A percentile compares a stretch with the other conserved stretches of the same genome.
phyloP scores from a whole-genome alignment of 2,888 invertebrate species.

The Zelleria hepariella region DNA sequence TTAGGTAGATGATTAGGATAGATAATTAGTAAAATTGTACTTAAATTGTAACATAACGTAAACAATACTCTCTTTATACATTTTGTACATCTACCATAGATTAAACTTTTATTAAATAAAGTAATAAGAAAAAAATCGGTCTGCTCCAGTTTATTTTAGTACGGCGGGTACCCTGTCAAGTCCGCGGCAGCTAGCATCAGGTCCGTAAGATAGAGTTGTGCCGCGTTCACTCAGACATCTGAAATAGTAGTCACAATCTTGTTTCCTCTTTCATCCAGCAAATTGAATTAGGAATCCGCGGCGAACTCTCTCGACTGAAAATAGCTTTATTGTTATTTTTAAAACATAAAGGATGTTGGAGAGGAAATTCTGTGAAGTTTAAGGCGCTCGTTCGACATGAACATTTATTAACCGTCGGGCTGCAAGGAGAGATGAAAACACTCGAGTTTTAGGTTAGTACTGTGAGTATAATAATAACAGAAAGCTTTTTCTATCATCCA shows the following conservation, averaged over 20 bases:
- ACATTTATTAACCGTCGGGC: too few relatives aligned
- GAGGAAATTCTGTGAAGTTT: too few relatives aligned
- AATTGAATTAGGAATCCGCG: slow-evolving; percentile 11
- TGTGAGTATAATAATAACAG: too few relatives aligned
- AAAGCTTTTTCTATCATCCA: too few relatives aligned
- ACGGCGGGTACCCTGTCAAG: background rate
- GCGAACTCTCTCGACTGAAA: slow-evolving; percentile 7
- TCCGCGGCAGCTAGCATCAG: background rate
- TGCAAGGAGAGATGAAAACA: too few relatives aligned
- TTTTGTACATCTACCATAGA: slow-evolving; percentile 19
- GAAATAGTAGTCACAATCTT: slow-evolving; percentile 3
- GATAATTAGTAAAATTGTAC: background rate
- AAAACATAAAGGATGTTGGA: background rate
- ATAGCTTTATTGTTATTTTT: slow-evolving; percentile 8
- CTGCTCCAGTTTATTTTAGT: background rate
- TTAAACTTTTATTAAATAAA: slow-evolving; percentile 5
- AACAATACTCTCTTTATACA: slow-evolving; percentile 19
- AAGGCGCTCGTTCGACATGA: too few relatives aligned
- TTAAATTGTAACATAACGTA: background rate
- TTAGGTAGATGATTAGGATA: background rate
- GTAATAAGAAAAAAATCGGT: background rate
- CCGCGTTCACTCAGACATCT: background rate
- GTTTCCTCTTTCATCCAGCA: slow-evolving; percentile 10
- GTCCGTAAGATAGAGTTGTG: background rate
- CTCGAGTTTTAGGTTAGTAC: too few relatives aligned